Evolutionary conservation across 2,888 invertebrate genomes (phyloP), one percentile per base, ranked within the genome.

Genomic region (Digitonthophagus gazella): DNA sequence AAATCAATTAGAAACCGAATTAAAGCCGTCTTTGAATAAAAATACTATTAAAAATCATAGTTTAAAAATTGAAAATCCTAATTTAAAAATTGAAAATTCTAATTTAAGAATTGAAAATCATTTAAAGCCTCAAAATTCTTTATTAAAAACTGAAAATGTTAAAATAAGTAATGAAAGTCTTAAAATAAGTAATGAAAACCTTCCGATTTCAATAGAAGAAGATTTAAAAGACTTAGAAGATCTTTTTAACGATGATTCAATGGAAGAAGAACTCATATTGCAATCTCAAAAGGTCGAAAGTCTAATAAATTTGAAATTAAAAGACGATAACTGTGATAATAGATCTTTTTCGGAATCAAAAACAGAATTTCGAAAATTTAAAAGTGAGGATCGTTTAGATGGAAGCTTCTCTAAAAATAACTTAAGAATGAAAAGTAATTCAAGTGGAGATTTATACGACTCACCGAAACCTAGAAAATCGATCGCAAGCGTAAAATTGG

Each of bases 261-360:
- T 81, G 66, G 81, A 82, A 71, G 79, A 81, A 71, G 74, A 81
- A 69, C 74, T 83, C 67, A 18, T 81, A 58, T 71, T 78, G 58
- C 80, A 76, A 70, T 81, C 80, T 72, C 82, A 82, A 74, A 72
- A 77, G 74, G 69, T 82, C 16, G 82, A 82, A 74, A 68, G 55
- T 15, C 65, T 68, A 18, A 4, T 68, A 15, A 61, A 65, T 11
- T 19, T 19, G 16, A 20, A 68, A 68, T 58, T 68, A 58, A 58
- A 57, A 65, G 44, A 54, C 15, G 54, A 57, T 28, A 28, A n/a
- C 16, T 68, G 4, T 58, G 3, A 15, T 15, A 15, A 63, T 55
- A 44, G 56, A 65, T 66, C 6, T 11, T 44, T 44, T 44, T 44
- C 8, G 28, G 44, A 15, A 15, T 20, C 68, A n/a, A 67, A 66